Base-by-base conservation (phyloP, 2,797 vertebrate species). In the Thamnophis elegans region DNA sequence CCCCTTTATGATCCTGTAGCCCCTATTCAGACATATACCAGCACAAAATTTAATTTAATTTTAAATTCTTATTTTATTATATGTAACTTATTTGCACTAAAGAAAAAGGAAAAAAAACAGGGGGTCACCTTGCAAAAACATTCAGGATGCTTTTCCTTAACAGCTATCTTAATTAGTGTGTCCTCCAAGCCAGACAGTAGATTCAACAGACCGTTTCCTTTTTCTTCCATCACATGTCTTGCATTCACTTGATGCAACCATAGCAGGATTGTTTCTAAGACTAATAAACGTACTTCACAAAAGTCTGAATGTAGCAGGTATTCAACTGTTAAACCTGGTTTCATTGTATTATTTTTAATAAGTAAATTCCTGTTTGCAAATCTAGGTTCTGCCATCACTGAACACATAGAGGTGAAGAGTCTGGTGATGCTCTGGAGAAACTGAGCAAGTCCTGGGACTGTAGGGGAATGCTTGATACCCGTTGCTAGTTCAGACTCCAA, bases 41-140 rank as follows among this genome's bases (percentile, higher is more conserved):
- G 20, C 36, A 82, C 36, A 82, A 82, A 82, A 47, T 18, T 42
- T 88, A 25, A 85, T 90, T 42, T 54, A 20, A 68, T 47, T 47
- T 85, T 13, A 55, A 91, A 55, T 89, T 88, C 25, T 54, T 42
- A 51, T 36, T 11, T 36, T 32, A 53, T n/a, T 13, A 22, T 82
- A 82, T 82, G 73, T 25, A 82, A 82, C 10, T 82, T 22, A 82
- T 42, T 82, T 82, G 9, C 36, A 42, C 36, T 47, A 47, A 82
- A 20, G 0, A 32, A 87, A 85, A 91, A n/a, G 11, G 92, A 93
- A 65, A 3, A 91, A 13, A 92, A 13, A 0, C 7, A 12, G 56
- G 7, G 1, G 91, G 55, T 95, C 95, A 99, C 99, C 98, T 98
- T 99, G 95, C 98, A 98, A 96, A 99, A 98, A 97, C 98, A 99